Conservation (phyloP, 23 tunicate species). For the Oikopleura vanhoeffeni region DNA sequence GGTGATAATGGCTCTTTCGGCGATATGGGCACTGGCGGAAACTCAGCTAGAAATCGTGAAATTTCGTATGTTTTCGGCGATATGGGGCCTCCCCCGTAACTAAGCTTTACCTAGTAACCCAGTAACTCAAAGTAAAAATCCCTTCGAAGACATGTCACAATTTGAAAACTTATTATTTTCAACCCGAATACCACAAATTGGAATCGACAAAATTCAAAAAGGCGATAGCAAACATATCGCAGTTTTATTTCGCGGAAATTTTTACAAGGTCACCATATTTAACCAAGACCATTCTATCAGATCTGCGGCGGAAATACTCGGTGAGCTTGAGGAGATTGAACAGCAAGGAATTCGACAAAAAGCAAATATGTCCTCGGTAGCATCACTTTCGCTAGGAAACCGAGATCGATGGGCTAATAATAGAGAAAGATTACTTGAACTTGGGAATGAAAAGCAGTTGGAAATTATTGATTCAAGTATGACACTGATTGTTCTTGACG, state of each 20-base stretch:
- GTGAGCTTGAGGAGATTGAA: neutral
- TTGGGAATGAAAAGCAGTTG: conserved; percentile 24
- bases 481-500: neutral
- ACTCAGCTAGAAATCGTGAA: too few relatives aligned
- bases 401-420: conserved; percentile 52
- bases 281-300: neutral
- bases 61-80: too few relatives aligned
- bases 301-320: neutral
- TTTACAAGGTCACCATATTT: neutral
- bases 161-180: conserved; percentile 50
- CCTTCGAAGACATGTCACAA: conserved; percentile 78
- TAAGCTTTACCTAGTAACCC: too few relatives aligned
- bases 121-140: conserved; percentile 34
- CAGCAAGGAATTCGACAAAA: neutral
- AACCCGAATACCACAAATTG: conserved; percentile 38
- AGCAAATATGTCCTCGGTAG: conserved; percentile 22
- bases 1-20: too few relatives aligned
- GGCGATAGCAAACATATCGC: neutral
- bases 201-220: neutral
- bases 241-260: neutral
- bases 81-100: too few relatives aligned
- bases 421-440: conserved; percentile 21
- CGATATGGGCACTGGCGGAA: too few relatives aligned
- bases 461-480: conserved; percentile 37
- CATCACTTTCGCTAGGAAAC: conserved; percentile 40